phyloP scores from a whole-genome alignment of 2,113 vertebrate genomes.

The Oriolus oriolus region DNA sequence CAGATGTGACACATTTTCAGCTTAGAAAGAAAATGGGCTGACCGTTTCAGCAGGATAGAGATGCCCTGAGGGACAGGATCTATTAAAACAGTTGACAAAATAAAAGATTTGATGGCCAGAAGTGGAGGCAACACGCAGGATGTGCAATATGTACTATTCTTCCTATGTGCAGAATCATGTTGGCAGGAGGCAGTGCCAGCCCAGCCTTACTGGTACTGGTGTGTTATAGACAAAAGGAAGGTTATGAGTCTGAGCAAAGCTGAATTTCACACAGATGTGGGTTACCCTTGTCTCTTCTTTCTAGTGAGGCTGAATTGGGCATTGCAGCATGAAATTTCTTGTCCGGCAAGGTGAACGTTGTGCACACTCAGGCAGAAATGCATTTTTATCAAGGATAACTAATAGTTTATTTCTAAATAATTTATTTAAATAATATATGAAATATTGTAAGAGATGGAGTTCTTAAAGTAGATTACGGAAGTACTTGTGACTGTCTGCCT shows the following conservation, averaged over 20 bases:
- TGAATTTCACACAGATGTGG: not conserved
- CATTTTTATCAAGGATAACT: not conserved
- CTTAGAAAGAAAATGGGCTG: not conserved
- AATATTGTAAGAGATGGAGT: not conserved
- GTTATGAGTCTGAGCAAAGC: not conserved
- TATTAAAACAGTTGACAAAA: constrained; percentile 1
- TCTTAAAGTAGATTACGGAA: not conserved
- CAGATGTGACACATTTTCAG: not conserved
- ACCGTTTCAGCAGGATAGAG: not conserved
- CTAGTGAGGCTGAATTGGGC: not conserved
- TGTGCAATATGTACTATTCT: not conserved
- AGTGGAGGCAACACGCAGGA: not conserved
- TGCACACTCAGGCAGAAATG: not conserved
- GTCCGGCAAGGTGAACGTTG: rapidly evolving
- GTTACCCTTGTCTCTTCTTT: not conserved
- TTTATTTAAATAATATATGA: not conserved
- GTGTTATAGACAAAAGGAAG: not conserved
- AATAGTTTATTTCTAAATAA: not conserved
- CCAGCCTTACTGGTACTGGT: not conserved
- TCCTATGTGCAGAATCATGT: not conserved
- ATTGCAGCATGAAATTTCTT: not conserved
- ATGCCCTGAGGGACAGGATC: not conserved
- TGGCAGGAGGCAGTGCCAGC: not conserved
- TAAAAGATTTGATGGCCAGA: not conserved
- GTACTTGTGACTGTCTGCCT: not conserved